phyloP scores from a whole-genome alignment of 1,140 invertebrate species.

The Heliothis virescens region DNA sequence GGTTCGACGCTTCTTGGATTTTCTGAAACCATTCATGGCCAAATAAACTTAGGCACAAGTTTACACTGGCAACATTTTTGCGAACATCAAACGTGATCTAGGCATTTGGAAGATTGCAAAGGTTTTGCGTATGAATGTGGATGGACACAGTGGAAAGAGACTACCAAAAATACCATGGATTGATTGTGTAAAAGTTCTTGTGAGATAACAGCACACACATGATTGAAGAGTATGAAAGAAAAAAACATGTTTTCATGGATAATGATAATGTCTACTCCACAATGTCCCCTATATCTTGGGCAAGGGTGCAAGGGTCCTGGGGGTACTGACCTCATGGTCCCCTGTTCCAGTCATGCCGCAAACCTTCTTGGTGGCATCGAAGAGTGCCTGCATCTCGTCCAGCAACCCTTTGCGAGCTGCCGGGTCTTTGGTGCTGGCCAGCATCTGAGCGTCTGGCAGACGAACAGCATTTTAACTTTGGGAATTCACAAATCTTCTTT shows the following conservation, averaged over 20 bases:
- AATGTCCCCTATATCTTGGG: too few relatives aligned
- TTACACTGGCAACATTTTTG: not conserved
- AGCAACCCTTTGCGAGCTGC: slow-evolving; percentile 54
- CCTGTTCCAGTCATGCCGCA: slow-evolving; percentile 61
- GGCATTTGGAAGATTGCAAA: too few relatives aligned
- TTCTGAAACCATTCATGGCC: slow-evolving; percentile 56
- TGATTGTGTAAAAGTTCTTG: too few relatives aligned
- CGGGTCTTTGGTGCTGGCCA: slow-evolving; percentile 59
- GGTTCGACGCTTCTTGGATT: slow-evolving; percentile 63
- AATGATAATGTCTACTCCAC: not conserved
- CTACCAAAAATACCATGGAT: too few relatives aligned
- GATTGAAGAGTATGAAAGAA: too few relatives aligned
- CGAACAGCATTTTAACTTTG: too few relatives aligned
- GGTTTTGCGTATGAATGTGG: too few relatives aligned
- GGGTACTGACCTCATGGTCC: slow-evolving; percentile 62
- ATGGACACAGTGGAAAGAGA: too few relatives aligned
- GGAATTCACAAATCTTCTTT: too few relatives aligned
- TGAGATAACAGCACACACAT: too few relatives aligned
- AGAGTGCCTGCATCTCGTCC: slow-evolving; percentile 62
- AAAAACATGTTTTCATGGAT: too few relatives aligned
- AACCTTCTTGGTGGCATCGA: slow-evolving; percentile 57
- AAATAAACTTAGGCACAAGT: not conserved
- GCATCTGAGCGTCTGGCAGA: slow-evolving; percentile 61
- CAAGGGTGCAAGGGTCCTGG: not conserved
- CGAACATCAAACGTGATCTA: too few relatives aligned